phyloP scores from a whole-genome alignment of 2,888 invertebrate species.

The Chymomyza caudatula region DNA sequence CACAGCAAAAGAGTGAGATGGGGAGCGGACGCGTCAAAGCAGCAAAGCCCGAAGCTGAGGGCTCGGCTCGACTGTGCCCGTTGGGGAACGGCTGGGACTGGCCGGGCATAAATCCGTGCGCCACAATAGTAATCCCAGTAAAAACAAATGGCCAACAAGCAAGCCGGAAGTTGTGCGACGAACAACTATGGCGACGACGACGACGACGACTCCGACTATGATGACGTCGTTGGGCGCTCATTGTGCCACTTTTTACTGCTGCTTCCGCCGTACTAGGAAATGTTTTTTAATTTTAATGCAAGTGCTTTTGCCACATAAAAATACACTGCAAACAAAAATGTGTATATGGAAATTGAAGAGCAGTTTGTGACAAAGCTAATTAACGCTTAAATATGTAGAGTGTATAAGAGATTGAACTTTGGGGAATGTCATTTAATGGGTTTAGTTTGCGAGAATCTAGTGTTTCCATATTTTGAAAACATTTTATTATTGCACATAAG shows the following conservation, averaged over 20 bases:
- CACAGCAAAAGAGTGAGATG: not conserved
- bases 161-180: slow-evolving; percentile 44
- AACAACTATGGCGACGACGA: slow-evolving; percentile 15
- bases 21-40: slow-evolving; percentile 38
- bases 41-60: slow-evolving; percentile 35
- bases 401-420: too few species aligned
- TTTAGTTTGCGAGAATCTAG: too few species aligned
- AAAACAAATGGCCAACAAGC: slow-evolving; percentile 65
- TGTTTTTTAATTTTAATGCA: not conserved
- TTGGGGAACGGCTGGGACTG: not conserved
- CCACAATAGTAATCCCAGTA: slow-evolving; percentile 26
- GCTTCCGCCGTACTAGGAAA: slow-evolving; percentile 57
- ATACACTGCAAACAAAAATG: not conserved
- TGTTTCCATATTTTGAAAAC: too few species aligned
- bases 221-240: slow-evolving; percentile 14
- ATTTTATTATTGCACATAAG: too few species aligned
- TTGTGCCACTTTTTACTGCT: slow-evolving; percentile 56
- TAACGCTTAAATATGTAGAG: not conserved
- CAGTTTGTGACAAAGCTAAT: not conserved
- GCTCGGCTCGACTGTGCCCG: slow-evolving; percentile 19
- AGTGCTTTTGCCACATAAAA: not conserved
- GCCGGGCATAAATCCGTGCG: slow-evolving; percentile 38
- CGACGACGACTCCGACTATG: slow-evolving; percentile 21
- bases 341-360: not conserved
- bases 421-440: too few species aligned